Evolutionary conservation across 2,113 vertebrate genomes (phyloP), one percentile per base, ranked within the genome.

Genomic region (Sisor rabdophorus): DNA sequence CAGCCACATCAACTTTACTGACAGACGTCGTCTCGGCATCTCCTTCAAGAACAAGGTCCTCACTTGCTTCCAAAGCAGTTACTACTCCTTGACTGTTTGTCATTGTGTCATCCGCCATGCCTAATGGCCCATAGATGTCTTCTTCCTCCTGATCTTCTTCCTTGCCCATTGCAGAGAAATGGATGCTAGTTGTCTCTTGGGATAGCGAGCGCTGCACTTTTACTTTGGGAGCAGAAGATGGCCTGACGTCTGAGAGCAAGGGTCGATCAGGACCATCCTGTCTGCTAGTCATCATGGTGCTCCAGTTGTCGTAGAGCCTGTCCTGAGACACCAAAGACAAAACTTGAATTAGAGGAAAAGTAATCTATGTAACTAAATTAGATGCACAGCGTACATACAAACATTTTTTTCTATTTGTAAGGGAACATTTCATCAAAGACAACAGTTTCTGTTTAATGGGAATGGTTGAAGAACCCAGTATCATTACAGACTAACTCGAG

Each of bases 131-230:
- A 10, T 90, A 92, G 44, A 96, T 90, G 84, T 94, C 94, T 82
- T 98, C 95, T 73, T 98, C 96, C 78, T 99, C 97, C 58, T 98
- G 96, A 70, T 99, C 96, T 83, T 98, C 96, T 82, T 98, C 96
- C 89, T 96, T 94, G 86, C 96, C 96, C 81, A 93, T 91, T 78
- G 95, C 96, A 52, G 95, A 98, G 91, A 98, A 99, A 91, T 95
- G 97, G 90, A 99, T 98, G 88, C 95, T 95, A 87, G 99, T 94
- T 87, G 94, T 95, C 88, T 99, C 96, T 85, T 92, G 91, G 75
- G 97, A 98, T 78, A 93, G 87, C 4, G 97, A 98, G 83, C 95
- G 93, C 71, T 98, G 95, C 83, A 99, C 97, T 84, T 98, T 95
- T 88, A 99, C 92, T 91, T 95, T 98, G 80, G 97, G 95, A 70